Base-by-base conservation (phyloP, 2,113 vertebrate genomes). In the Anguilla japonica region DNA sequence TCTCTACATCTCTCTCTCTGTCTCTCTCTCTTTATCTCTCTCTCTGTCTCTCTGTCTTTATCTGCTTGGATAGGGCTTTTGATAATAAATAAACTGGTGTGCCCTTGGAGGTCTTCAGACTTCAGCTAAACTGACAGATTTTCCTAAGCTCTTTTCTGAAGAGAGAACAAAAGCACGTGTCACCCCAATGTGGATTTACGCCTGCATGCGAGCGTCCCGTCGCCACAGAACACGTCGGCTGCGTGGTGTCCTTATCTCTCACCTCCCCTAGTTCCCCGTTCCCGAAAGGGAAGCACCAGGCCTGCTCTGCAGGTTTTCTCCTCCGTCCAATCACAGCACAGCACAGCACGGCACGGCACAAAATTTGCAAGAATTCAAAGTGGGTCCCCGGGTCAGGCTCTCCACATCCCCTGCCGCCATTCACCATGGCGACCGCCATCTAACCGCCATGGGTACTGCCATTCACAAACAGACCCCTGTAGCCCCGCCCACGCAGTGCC, bases 241-340 rank as follows among this genome's bases (percentile, higher is more conserved):
- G 20, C 26, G 60, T 8, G 20, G 60, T 26, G 50, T 22, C 43
- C 20, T 16, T 60, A 18, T 56, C 82, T 82, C n/a, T n/a, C 15
- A 18, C 5, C 39, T 29, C 3, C 26, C 13, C 75, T 7, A 75
- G 79, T 39, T 82, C 0, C 63, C 79, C 71, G 81, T 39, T 20
- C 22, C 41, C 86, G 71, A 2, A 34, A 29, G 0, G 78, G 8
- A 41, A 80, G 20, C 39, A 20, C 20, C 75, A 1, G 39, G 87
- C 90, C 83, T 85, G 89, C 79, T 86, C 14, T 53, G 57, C 91
- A 87, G 88, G 92, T 89, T 91, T 88, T 53, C n/a, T 26, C 60
- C 60, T 26, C 20, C 1, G 2, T 67, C 20, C 18, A 5, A 26
- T 2, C 60, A 67, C 60, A 26, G 60, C 2, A n/a, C 5, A 26